phyloP scores from a whole-genome alignment of 2,888 invertebrate genomes.

The Macropis europaea region DNA sequence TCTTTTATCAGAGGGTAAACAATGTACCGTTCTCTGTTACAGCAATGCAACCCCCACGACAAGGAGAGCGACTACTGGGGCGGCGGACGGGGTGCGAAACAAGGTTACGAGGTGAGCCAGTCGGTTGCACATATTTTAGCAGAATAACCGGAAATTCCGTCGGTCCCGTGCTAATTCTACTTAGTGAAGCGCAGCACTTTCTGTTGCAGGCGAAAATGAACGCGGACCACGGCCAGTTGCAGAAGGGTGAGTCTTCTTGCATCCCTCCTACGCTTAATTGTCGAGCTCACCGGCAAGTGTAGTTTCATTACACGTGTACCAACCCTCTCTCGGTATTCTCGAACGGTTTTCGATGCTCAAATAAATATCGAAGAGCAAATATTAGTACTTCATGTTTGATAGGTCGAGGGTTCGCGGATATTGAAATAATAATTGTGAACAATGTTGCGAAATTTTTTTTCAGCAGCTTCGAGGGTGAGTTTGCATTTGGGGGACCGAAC shows the following conservation, averaged over 20 bases:
- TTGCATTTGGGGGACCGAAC: no score
- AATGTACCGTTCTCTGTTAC: slow-evolving; percentile 57
- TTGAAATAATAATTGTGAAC: slow-evolving; percentile 32
- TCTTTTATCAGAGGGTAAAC: not conserved
- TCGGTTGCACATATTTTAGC: slow-evolving; percentile 57
- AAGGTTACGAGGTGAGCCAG: slow-evolving; percentile 78
- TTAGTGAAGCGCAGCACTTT: slow-evolving; percentile 78
- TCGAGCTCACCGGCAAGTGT: no score
- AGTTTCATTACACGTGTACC: no score
- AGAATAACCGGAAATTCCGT: slow-evolving; percentile 40
- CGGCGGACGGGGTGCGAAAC: slow-evolving; percentile 76
- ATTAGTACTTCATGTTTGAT: slow-evolving; percentile 40
- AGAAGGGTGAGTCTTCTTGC: slow-evolving; percentile 81
- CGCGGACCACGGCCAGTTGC: slow-evolving; percentile 80
- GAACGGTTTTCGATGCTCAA: slow-evolving; percentile 23
- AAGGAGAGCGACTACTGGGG: slow-evolving; percentile 79
- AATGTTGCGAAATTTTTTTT: slow-evolving; percentile 1
- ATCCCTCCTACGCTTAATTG: slow-evolving; percentile 8
- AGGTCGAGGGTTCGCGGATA: slow-evolving; percentile 26
- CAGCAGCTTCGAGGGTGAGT: no score
- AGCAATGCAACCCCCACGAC: slow-evolving; percentile 79
- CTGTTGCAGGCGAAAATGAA: slow-evolving; percentile 82
- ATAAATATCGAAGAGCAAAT: slow-evolving; percentile 40
- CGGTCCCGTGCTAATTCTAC: slow-evolving; percentile 69
- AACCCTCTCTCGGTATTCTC: not conserved